Percentiles rank a stretch among this genome's conserved stretches.
Evolutionary conservation across 2,113 vertebrate genomes (phyloP).

Genomic region (Eublepharis macularius): DNA sequence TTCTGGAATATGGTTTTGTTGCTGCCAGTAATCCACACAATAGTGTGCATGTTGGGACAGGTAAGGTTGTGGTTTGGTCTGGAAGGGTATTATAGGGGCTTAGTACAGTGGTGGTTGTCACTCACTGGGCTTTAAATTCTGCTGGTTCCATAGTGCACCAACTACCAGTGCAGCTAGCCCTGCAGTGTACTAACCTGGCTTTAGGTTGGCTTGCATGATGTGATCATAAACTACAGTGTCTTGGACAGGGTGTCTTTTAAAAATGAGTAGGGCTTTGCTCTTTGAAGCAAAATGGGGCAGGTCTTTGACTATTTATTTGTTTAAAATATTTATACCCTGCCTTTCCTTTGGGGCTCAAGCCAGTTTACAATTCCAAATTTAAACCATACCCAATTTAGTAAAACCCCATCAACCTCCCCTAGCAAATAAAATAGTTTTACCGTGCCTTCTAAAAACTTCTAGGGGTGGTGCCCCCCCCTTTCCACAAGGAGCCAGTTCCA

Average conservation of each 20-base stretch:
- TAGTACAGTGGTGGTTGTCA: neutral
- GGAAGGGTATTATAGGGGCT: neutral
- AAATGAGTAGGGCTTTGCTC: too few relatives aligned
- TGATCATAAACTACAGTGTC: neutral
- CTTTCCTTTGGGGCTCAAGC: too few relatives aligned
- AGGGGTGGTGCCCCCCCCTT: too few relatives aligned
- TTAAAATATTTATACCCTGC: too few relatives aligned
- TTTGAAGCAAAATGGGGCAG: neutral
- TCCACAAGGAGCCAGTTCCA: too few relatives aligned
- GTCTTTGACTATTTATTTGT: neutral
- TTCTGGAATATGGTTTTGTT: constrained; percentile 94
- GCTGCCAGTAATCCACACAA: constrained; percentile 84
- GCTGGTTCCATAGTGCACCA: neutral
- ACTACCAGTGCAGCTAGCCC: neutral
- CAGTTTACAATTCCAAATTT: too few relatives aligned
- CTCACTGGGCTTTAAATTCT: neutral
- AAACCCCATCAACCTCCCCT: too few relatives aligned
- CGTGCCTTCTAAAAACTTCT: too few relatives aligned
- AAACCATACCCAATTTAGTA: too few relatives aligned
- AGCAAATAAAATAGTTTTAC: too few relatives aligned
- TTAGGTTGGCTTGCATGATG: neutral
- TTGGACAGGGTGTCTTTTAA: neutral
- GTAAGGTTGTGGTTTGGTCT: constrained; percentile 64
- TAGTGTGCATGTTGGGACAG: constrained; percentile 83
- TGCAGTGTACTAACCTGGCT: neutral